Conservation (phyloP, 1,140 invertebrate genomes). For the Aplysia californica region DNA sequence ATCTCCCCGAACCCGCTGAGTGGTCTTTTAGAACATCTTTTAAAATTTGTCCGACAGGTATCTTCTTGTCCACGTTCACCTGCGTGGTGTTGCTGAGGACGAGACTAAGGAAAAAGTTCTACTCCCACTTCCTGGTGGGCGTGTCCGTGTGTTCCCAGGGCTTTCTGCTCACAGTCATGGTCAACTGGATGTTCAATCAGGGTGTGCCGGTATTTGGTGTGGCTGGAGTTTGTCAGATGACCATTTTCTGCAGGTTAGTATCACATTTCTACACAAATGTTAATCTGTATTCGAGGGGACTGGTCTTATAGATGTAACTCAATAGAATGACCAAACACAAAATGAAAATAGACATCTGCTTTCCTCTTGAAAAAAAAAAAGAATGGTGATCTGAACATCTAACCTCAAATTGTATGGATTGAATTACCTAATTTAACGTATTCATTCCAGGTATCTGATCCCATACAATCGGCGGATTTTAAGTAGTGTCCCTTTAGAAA, state of each 20-base stretch:
- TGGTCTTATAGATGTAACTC: no score
- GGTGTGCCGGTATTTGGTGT: constrained; percentile 44
- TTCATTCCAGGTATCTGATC: no score
- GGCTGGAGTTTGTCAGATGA: constrained; percentile 50
- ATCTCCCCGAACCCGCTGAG: neutral
- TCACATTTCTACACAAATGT: no score
- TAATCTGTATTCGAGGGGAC: no score
- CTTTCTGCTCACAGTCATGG: constrained; percentile 44
- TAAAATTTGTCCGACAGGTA: constrained; percentile 18
- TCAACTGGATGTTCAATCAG: constrained; percentile 46
- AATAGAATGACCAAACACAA: no score
- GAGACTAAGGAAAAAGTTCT: constrained; percentile 43
- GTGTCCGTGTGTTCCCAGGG: constrained; percentile 38
- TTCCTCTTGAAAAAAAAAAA: no score
- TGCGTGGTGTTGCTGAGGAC: constrained; percentile 39
- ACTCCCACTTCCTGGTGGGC: constrained; percentile 45
- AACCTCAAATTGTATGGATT: no score
- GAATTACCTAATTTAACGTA: no score
- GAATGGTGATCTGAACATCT: no score
- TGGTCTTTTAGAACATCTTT: neutral
- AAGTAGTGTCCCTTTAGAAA: no score
- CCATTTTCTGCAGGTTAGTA: constrained; percentile 39
- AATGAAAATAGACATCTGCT: no score
- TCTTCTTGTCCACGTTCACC: constrained; percentile 26
- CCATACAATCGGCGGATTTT: no score